phyloP scores from a whole-genome alignment of 37 sponge, comb jelly and placozoan species.

The Cladorhizidae sp. region DNA sequence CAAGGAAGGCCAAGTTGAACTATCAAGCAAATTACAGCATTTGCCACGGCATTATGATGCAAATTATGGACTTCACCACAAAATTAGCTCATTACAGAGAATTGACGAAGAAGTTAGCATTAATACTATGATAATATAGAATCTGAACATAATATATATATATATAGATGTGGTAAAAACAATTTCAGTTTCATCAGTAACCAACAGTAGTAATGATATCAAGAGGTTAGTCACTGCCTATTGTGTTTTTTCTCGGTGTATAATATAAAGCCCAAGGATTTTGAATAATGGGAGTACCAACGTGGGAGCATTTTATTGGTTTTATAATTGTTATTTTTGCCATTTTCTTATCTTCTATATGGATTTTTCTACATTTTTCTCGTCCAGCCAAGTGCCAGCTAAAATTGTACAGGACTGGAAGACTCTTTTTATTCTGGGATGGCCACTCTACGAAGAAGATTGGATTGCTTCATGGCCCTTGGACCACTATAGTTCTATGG shows the following conservation, averaged over 20 bases:
- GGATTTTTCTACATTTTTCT: not conserved
- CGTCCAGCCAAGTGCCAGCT: slow-evolving; percentile 65
- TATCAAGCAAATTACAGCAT: slow-evolving; percentile 57
- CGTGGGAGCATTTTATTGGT: too few relatives aligned
- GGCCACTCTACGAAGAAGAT: slow-evolving; percentile 63
- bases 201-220: not conserved
- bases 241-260: too few relatives aligned
- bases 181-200: not conserved
- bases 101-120: slow-evolving; percentile 64
- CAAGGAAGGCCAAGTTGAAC: slow-evolving; percentile 50
- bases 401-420: slow-evolving; percentile 88
- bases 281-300: too few relatives aligned
- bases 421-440: slow-evolving; percentile 69
- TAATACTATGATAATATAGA: not conserved
- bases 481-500: not conserved
- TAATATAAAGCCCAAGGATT: too few relatives aligned
- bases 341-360: too few relatives aligned
- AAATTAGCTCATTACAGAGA: slow-evolving; percentile 80
- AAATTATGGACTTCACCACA: slow-evolving; percentile 74
- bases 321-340: not conserved
- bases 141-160: not conserved
- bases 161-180: too few relatives aligned
- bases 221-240: too few relatives aligned
- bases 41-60: slow-evolving; percentile 58
- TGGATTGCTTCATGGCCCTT: too few relatives aligned